Base-by-base conservation (phyloP, 2,888 invertebrate genomes). In the Ceraclea dissimilis region DNA sequence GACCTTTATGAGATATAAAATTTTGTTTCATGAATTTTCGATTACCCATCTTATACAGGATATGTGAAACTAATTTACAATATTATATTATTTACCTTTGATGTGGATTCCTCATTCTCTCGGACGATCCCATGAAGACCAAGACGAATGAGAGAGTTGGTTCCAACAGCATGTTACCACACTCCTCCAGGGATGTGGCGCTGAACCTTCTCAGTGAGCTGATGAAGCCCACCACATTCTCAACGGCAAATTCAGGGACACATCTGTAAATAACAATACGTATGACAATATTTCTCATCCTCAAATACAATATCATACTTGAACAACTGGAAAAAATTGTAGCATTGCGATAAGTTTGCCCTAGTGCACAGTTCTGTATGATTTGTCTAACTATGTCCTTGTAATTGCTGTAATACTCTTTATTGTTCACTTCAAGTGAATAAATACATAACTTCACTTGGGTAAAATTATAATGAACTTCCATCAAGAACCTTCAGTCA, bases 181-280 rank as follows among this genome's bases (percentile, higher is more conserved):
- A 81, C 20, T 83, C 80, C 66, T 89, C 88, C 49, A 87, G 83
- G 0, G 80, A 71, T 63, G 78, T 74, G 2, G 79, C 77, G 57
- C 75, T 76, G 49, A 86, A 84, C 11, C 86, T 81, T 20, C 85
- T 81, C 64, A 87, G 74, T 71, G 92, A 86, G 62, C 87, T 84
- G 64, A 94, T 79, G 69, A 88, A 85, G 53, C 88, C 86, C 26
- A 90, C 85, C 51, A 93, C 79, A 71, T 95, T 96, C 71, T 94
- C 94, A 49, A 93, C 75, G 33, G 96, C 76, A 69, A 90, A 89
- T 71, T 97, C 96, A 46, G 96, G 96, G 67, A 96, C 81, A 68
- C 88, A 91, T 67, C 88, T 87, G 69, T 20, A 52, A 57, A n/a
- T n/a, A n/a, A n/a, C n/a, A n/a, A n/a, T n/a, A n/a, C n/a, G n/a